phyloP scores from a whole-genome alignment of 1,140 invertebrate species.

The Nixonia krombeini region DNA sequence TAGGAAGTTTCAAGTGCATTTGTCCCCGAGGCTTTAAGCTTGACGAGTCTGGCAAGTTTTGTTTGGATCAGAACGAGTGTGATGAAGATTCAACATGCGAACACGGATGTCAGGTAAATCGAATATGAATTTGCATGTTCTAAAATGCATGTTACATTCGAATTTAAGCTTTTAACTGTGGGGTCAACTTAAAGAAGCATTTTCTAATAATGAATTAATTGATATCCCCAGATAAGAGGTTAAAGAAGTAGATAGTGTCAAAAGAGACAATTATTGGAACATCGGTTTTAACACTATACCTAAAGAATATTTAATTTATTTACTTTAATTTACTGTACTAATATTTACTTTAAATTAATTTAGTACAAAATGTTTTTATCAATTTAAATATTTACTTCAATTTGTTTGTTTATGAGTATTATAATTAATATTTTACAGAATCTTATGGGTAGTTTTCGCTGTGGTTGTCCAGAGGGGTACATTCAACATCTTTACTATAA shows the following conservation, averaged over 20 bases:
- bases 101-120: slow-evolving; percentile 78
- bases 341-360: too few relatives aligned
- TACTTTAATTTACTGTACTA: too few relatives aligned
- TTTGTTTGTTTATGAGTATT: slow-evolving; percentile 54
- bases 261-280: too few relatives aligned
- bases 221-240: too few relatives aligned
- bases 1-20: slow-evolving; percentile 71
- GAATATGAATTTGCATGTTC: slow-evolving; percentile 73
- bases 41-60: slow-evolving; percentile 65
- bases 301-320: too few relatives aligned
- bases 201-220: too few relatives aligned
- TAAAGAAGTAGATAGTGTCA: too few relatives aligned
- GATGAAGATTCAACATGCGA: slow-evolving; percentile 55
- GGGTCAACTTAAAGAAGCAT: too few relatives aligned
- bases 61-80: slow-evolving; percentile 72
- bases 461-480: slow-evolving; percentile 86
- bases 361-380: too few relatives aligned
- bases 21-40: slow-evolving; percentile 67
- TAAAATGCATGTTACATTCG: too few relatives aligned
- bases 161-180: too few relatives aligned
- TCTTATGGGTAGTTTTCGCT: slow-evolving; percentile 82
- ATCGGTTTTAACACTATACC: too few relatives aligned
- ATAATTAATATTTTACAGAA: slow-evolving; percentile 84
- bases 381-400: slow-evolving; percentile 56
- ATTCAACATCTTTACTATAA: slow-evolving; percentile 79